Percentiles rank a stretch among this genome's conserved stretches.
These are phyloP conservation scores for Origma solitaria DNA, from an alignment of 2,113 vertebrate genomes.

Conservation along the genomic window DNA sequence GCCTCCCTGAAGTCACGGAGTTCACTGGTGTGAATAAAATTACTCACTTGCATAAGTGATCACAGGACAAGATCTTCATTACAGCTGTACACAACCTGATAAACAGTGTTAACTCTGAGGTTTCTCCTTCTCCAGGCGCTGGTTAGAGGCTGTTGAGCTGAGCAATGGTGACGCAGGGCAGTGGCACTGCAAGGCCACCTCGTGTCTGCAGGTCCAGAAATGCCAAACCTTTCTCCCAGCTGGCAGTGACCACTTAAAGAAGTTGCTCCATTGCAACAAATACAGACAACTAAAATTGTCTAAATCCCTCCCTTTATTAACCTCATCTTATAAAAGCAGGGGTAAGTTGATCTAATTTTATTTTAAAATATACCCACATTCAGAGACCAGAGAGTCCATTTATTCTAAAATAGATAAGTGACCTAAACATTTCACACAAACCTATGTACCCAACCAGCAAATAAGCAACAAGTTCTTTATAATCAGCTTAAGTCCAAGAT, in stretches of 20 bases:
- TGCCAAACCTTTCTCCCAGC: neutral
- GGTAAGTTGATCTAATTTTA: neutral
- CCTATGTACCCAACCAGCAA: neutral
- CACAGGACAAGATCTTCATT: neutral
- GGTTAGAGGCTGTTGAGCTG: neutral
- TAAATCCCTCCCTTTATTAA: neutral
- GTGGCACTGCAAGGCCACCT: neutral
- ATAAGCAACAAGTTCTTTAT: neutral
- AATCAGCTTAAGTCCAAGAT: neutral
- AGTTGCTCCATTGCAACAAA: neutral
- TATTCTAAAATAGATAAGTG: neutral
- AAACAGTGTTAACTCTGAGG: neutral
- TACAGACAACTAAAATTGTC: neutral
- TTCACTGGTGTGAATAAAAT: neutral
- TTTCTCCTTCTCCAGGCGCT: neutral
- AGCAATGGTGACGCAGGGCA: fast-evolving
- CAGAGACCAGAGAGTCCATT: neutral
- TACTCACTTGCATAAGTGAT: neutral
- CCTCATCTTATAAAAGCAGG: neutral
- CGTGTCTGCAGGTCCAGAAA: neutral
- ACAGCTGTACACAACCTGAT: neutral
- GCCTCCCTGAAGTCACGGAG: neutral
- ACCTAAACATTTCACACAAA: neutral
- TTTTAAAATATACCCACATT: neutral
- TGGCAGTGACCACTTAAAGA: neutral